Conservation (phyloP, 2,797 vertebrate species). For the Petrocephalus sullivani region DNA sequence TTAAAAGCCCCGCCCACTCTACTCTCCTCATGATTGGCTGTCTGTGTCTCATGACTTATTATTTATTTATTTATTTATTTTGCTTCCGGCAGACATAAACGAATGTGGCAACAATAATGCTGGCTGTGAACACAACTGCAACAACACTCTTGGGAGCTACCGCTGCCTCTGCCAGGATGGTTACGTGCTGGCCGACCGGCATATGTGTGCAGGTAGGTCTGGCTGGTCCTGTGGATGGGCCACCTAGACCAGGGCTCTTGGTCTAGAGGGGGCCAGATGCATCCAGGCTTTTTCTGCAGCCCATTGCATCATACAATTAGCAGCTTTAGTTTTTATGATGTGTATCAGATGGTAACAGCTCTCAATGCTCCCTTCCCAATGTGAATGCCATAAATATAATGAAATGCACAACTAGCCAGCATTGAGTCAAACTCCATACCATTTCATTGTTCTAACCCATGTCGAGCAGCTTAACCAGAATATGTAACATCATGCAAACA, state of each 20-base stretch:
- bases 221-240: background rate
- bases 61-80: too few species aligned
- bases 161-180: slow-evolving; percentile 79
- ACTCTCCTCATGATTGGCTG: background rate
- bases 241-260: background rate
- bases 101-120: slow-evolving; percentile 76
- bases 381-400: background rate
- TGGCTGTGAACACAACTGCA: slow-evolving; percentile 80
- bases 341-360: background rate
- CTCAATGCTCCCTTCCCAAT: background rate
- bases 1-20: background rate
- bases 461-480: background rate
- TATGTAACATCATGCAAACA: background rate
- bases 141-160: slow-evolving; percentile 84
- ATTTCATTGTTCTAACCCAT: background rate
- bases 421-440: background rate
- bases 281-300: background rate
- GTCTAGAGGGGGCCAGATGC: background rate
- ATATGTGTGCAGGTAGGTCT: slow-evolving; percentile 74
- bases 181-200: slow-evolving; percentile 68
- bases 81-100: slow-evolving; percentile 71
- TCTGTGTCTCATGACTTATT: background rate
- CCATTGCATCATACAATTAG: background rate
- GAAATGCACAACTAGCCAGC: background rate
- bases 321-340: background rate